Conservation (phyloP, 2,888 invertebrate species). For the Thysanoteuthis rhombus region DNA sequence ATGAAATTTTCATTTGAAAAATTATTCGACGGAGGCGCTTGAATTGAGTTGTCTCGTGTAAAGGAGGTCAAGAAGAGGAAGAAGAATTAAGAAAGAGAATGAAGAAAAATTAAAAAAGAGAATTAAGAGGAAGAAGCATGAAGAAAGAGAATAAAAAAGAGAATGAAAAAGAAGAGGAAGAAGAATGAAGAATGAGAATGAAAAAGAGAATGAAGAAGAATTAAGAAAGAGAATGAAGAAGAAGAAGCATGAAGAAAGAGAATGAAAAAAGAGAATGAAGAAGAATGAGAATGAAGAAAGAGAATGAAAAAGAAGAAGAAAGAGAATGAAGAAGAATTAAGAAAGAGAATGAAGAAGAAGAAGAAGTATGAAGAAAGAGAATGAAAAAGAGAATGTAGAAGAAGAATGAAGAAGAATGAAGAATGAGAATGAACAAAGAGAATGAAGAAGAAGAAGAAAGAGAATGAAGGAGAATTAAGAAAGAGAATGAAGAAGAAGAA, state of each 20-base stretch:
- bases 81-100: not conserved
- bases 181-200: not conserved
- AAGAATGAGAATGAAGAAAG: no score
- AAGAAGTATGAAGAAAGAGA: not conserved
- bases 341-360: not conserved
- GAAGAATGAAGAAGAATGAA: not conserved
- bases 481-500: not conserved
- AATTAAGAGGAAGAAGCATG: not conserved
- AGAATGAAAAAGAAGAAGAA: no score
- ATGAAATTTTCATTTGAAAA: not conserved
- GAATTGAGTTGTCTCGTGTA: not conserved
- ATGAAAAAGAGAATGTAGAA: not conserved
- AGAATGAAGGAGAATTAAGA: not conserved
- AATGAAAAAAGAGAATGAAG: not conserved
- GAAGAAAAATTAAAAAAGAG: not conserved
- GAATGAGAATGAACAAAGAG: no score
- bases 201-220: not conserved
- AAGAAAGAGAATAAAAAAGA: not conserved
- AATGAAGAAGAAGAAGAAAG: not conserved
- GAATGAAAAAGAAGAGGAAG: not conserved
- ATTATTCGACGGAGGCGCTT: not conserved
- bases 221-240: no score
- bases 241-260: not conserved
- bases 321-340: no score
- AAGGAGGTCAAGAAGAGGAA: not conserved